Percentiles rank a stretch among this genome's conserved stretches.
These are phyloP conservation scores for Chironomus tepperi DNA, from an alignment of 1,140 invertebrate species.

Conservation along the genomic window DNA sequence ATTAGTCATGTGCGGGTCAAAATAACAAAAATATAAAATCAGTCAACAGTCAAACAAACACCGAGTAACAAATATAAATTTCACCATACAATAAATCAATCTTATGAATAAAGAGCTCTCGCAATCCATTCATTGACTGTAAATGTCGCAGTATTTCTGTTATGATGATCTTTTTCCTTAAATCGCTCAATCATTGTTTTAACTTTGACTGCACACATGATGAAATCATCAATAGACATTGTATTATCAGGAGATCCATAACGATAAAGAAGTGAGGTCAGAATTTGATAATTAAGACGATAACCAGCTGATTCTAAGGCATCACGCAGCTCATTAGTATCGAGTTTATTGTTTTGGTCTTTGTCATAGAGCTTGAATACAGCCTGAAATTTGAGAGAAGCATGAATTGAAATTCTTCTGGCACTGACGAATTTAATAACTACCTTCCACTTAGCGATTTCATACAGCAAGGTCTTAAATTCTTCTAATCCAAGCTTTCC, in stretches of 20 bases:
- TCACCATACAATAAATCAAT: no score
- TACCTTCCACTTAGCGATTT: constrained; percentile 89
- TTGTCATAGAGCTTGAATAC: constrained; percentile 82
- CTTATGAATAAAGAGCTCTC: constrained; percentile 58
- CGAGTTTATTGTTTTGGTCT: constrained; percentile 71
- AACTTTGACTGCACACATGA: constrained; percentile 85
- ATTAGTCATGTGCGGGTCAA: no score
- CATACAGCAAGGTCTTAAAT: constrained; percentile 78
- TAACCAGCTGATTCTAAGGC: constrained; percentile 84
- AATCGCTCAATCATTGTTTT: constrained; percentile 91
- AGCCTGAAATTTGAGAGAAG: constrained; percentile 52
- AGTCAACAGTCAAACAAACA: no score
- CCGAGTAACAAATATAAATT: no score
- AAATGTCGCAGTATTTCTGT: constrained; percentile 67
- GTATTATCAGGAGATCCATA: constrained; percentile 77
- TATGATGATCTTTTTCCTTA: constrained; percentile 58
- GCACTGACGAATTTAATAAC: no score
- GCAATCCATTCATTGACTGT: constrained; percentile 80
- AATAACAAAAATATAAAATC: no score
- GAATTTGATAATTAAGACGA: constrained; percentile 77
- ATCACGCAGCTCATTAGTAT: constrained; percentile 75
- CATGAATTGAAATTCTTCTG: no score
- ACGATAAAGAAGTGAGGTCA: constrained; percentile 80
- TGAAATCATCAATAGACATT: constrained; percentile 89
- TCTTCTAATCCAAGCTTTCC: constrained; percentile 92